Base-by-base conservation (phyloP, 2,888 invertebrate genomes). In the Psylliodes chrysocephalus region DNA sequence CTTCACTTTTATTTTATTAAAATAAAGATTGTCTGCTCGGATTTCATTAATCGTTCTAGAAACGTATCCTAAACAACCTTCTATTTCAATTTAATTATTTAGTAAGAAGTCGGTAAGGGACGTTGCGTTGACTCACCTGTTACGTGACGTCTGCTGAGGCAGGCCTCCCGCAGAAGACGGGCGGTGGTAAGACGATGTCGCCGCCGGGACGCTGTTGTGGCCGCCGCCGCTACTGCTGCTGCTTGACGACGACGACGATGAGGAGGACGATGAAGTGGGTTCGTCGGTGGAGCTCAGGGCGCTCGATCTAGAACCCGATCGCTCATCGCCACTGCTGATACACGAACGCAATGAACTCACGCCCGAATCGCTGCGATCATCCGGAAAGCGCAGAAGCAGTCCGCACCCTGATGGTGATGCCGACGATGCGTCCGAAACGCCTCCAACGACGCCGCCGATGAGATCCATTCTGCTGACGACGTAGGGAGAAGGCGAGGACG, bases 241-340 rank as follows among this genome's bases (percentile, higher is more conserved):
- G 53, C 61, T 67, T 47, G 30, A 38, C 30, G 62, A 77, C 42
- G 63, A 49, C 28, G 62, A 62, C 52, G 64, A 62, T 14, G 61
- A 81, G 5, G 38, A 35, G 15, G 84, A 84, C 75, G 83, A 56
- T 44, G 60, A 28, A 44, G 69, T 60, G 75, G 88, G 88, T 83
- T 90, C 90, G 84, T 90, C 90, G 80, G 89, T 88, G 84, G 87
- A 87, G 81, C 90, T 91, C 81, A 91, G 86, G 81, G 91, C 91
- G 83, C 90, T 90, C 82, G 86, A 87, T 68, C 91, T 87, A 81
- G 90, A 90, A 79, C 91, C 91, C 82, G 90, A 90, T 75, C 91
- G 88, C 83, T 91, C 91, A 86, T 91, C 91, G 79, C 88, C 87
- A 77, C 86, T 59, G 56, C 60, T 60, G 15, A 54, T 28, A 75